These are phyloP conservation scores for Xanthorhoe spadicearia DNA, from an alignment of 2,888 invertebrate species.

Conservation along the genomic window DNA sequence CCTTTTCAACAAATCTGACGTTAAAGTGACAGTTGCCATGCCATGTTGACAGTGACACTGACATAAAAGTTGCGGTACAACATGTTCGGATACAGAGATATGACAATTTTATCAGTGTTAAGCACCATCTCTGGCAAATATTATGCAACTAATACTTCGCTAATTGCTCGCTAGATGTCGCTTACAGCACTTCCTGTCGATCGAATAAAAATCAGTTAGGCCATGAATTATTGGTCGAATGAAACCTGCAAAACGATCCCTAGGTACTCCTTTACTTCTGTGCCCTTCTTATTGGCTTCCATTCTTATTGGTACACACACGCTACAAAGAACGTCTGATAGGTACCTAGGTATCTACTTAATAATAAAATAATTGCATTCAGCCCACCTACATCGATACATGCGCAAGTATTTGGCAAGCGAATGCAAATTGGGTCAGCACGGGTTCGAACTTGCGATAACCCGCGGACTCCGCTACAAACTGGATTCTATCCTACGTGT, in stretches of 20 bases:
- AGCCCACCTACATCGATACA: not conserved
- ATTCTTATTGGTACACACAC: too few species aligned
- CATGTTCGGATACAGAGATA: not conserved
- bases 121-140: not conserved
- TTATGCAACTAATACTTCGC: not conserved
- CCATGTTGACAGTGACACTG: conserved; percentile 12
- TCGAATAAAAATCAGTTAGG: too few species aligned
- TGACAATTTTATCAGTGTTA: too few species aligned
- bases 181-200: not conserved
- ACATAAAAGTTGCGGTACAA: not conserved
- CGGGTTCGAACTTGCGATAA: conserved; percentile 38
- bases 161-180: not conserved
- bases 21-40: conserved; percentile 1
- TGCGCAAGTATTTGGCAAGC: conserved; percentile 37
- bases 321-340: too few species aligned
- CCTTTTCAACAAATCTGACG: not conserved
- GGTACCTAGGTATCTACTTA: too few species aligned
- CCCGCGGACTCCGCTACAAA: conserved; percentile 23
- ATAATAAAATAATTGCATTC: too few species aligned
- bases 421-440: conserved; percentile 45
- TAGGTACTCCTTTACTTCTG: too few species aligned
- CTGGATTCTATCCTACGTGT: conserved; percentile 13
- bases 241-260: not conserved
- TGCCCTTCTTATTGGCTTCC: too few species aligned
- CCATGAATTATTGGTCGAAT: too few species aligned